Evolutionary conservation across 2,888 invertebrate species (phyloP), one percentile per base, ranked within the genome.

Genomic region (Phyllotreta striolata): DNA sequence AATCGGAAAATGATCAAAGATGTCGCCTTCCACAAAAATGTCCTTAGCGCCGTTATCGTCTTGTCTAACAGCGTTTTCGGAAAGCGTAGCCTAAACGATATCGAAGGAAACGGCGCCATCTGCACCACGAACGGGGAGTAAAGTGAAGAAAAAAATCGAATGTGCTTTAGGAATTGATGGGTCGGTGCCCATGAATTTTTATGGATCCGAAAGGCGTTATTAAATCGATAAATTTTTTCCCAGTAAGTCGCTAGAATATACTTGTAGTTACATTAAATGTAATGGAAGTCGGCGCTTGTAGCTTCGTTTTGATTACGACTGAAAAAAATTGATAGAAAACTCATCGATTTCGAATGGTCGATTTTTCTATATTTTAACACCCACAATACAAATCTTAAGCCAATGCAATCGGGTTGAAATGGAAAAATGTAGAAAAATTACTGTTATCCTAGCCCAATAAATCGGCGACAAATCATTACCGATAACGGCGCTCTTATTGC

Each of bases 1-100:
- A 71, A 73, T 74, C 71, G 71, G 70, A 73, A 74, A 70, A 73
- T 73, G 70, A 74, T 74, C 75, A 74, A 73, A 74, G 73, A 64
- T 63, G 70, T 67, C 63, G 60, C 64, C 59, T 24, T 24, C 1
- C 24, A 24, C 2, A 55, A 55, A 63, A 65, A 62, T 59, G 65
- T 63, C 60, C 58, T 64, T 52, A n/a, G 52, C 35, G 40, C 44
- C 55, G 63, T 62, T 63, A 63, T 66, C 63, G 64, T 35, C 57
- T 39, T 67, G 64, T 67, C 62, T 64, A 64, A 58, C 67, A 55
- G 51, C 63, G 35, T 13, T 55, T 43, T 24, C 54, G 44, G 51
- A 51, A 63, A 37, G 54, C 56, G 60, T 57, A 56, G 24, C 34
- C 61, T 58, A 55, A 65, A 65, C 65, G 65, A 60, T 57, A 62